Base-by-base conservation (phyloP, 2,797 vertebrate genomes). In the Toxotes lorentzi region DNA sequence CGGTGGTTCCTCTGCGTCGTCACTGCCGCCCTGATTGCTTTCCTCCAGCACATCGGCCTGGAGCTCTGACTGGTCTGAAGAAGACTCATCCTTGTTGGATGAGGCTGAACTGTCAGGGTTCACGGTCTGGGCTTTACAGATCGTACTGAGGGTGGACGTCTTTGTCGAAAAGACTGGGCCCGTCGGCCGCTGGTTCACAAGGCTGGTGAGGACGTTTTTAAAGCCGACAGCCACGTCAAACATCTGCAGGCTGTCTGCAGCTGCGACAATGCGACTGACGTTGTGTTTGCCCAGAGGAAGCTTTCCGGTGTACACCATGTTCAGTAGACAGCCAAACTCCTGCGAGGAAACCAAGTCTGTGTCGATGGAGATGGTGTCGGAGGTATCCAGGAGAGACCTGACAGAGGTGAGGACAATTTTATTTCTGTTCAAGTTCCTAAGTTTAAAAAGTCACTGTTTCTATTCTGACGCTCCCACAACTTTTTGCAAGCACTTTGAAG, bases 171-270 rank as follows among this genome's bases (percentile, higher is more conserved):
- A 12, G 24, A 21, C 64, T 0, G 62, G 51, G 2, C 19, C 43
- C 0, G 80, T 4, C 0, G 62, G 32, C 1, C 91, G 85, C 68
- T 86, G 91, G 78, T 79, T 91, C 74, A 97, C 93, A 0, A 98
- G 93, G 53, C 89, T 95, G 58, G 92, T 93, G 62, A 98, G 95
- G 70, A 97, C 94, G 27, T 95, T 96, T 85, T 97, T 97, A 83
- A 97, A 97, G 16, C 96, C 94, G 1, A 96, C 94, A 0, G 97
- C 96, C 77, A 98, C 95, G 5, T 98, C 96, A 19, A 97, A 97
- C 97, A 98, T 97, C 93, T 98, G 97, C 60, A 98, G 94, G 89
- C 94, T 97, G 91, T 97, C 96, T 0, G 97, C 97, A 0, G 96
- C 86, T 0, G 96, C 95, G 21, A 97, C 94, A 30, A 97, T 92